Base-by-base conservation (phyloP, 2,113 vertebrate genomes). In the Pardalotus punctatus region DNA sequence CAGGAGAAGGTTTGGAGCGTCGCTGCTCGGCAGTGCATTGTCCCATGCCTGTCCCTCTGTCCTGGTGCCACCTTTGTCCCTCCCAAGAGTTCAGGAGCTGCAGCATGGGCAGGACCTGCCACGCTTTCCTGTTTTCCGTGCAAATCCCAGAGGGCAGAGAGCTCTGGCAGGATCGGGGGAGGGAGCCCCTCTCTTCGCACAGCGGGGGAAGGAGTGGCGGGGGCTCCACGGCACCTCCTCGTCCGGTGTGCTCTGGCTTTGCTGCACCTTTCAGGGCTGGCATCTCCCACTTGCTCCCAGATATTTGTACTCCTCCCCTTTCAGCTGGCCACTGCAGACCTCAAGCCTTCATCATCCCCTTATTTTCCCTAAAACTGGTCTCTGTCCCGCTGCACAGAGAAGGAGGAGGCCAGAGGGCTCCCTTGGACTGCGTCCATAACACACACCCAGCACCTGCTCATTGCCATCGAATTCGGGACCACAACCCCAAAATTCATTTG, bases 131-230 rank as follows among this genome's bases (percentile, higher is more conserved):
- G 24, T 19, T 90, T 45, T 12, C 48, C 35, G 12, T 14, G 22
- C 16, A 57, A 81, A 61, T 57, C 1, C 54, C 62, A n/a, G 47
- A 42, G 66, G 9, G 62, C 27, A n/a, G 21, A 3, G 38, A n/a
- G 29, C 28, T 19, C 28, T 57, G 50, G 29, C 43, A 11, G 2
- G 1, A 6, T 6, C 1, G 1, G 5, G 25, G 25, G 13, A 17
- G 11, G 5, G 20, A 66, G 24, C 61, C 83, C 21, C 73, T 29
- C 1, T 0, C 0, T 1, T 17, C 38, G 25, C 35, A 5, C 0
- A 23, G 51, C 22, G 12, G 21, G 43, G 21, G 6, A 43, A 54
- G 54, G 10, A 16, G 14, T 3, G 31, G 14, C 64, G 13, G n/a
- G 1, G 1, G 31, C 50, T 22, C 14, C 47, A 2, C 1, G 5